phyloP scores from a whole-genome alignment of 2,113 vertebrate species.

The Lutjanus erythropterus region DNA sequence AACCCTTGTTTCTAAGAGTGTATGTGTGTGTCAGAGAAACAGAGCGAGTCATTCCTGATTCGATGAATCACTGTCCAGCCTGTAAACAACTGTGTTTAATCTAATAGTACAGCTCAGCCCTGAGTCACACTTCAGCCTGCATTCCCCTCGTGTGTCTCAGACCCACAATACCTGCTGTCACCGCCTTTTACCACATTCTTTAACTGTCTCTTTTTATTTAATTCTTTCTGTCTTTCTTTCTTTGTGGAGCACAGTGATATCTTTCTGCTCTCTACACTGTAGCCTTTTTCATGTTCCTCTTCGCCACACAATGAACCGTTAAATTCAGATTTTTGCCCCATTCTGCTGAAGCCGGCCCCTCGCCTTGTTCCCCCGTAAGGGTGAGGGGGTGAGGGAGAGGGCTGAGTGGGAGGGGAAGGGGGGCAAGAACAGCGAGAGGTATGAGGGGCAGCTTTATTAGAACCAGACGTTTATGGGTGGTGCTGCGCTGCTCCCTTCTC shows the following conservation, averaged over 20 bases:
- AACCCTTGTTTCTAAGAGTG: too few relatives aligned
- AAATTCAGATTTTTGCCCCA: constrained; percentile 68
- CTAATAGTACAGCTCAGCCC: constrained; percentile 50
- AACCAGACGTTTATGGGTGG: constrained; percentile 85
- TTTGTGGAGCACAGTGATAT: constrained; percentile 25
- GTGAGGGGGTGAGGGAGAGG: constrained; percentile 5
- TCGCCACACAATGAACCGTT: constrained; percentile 49
- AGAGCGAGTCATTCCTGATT: constrained; percentile 50
- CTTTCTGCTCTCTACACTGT: constrained; percentile 26
- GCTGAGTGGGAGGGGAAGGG: not conserved
- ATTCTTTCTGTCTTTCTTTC: constrained; percentile 11
- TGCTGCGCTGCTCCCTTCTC: constrained; percentile 62
- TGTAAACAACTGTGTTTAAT: constrained; percentile 63
- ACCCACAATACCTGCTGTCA: constrained; percentile 57
- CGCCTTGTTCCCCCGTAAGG: constrained; percentile 65
- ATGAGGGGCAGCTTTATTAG: constrained; percentile 83
- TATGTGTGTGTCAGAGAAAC: constrained; percentile 9
- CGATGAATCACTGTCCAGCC: constrained; percentile 60
- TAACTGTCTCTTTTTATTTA: constrained; percentile 20
- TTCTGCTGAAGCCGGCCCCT: constrained; percentile 68
- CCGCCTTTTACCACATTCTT: constrained; percentile 41
- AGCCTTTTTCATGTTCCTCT: constrained; percentile 54
- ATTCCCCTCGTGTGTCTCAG: constrained; percentile 63
- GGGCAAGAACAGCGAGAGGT: constrained; percentile 58
- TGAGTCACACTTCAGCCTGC: constrained; percentile 72